phyloP scores from a whole-genome alignment of 1,140 invertebrate genomes.

The Trachelipus rathkii region DNA sequence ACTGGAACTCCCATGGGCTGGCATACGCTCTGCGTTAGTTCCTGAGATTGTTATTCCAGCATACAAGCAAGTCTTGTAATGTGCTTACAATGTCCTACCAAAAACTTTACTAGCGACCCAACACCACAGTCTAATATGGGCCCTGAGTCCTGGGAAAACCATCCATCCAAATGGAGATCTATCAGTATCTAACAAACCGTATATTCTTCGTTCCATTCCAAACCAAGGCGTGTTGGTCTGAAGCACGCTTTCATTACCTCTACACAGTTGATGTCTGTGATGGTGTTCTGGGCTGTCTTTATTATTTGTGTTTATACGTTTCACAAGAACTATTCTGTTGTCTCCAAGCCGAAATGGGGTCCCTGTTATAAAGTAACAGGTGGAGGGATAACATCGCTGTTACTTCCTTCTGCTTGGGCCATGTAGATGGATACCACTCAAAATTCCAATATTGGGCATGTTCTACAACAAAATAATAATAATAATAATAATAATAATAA shows the following conservation, averaged over 20 bases:
- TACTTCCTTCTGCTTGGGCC: conserved; percentile 59
- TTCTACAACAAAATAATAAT: conserved; percentile 55
- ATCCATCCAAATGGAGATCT: conserved; percentile 88
- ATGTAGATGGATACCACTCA: conserved; percentile 89
- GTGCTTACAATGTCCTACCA: conserved; percentile 90
- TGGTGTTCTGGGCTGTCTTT: conserved; percentile 77
- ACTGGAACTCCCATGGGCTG: conserved; percentile 58
- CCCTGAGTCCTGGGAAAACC: conserved; percentile 88
- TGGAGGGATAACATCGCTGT: conserved; percentile 81
- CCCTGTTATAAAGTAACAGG: conserved; percentile 90
- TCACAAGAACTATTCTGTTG: conserved; percentile 84
- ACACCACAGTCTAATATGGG: conserved; percentile 94
- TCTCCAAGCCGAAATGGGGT: conserved; percentile 83
- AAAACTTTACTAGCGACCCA: conserved; percentile 88
- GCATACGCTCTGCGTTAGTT: conserved; percentile 88
- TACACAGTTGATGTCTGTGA: conserved; percentile 66
- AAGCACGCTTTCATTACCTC: conserved; percentile 70
- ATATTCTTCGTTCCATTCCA: conserved; percentile 96
- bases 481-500: too few species aligned
- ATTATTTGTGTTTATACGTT: conserved; percentile 66
- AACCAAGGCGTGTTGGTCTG: conserved; percentile 86
- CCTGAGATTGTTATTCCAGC: conserved; percentile 86
- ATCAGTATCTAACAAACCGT: conserved; percentile 83
- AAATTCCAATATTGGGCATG: conserved; percentile 94
- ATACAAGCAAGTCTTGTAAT: conserved; percentile 76